Percentiles rank a stretch among this genome's conserved stretches.
phyloP scores from a whole-genome alignment of 2,797 vertebrate genomes.

The Lophius americanus region DNA sequence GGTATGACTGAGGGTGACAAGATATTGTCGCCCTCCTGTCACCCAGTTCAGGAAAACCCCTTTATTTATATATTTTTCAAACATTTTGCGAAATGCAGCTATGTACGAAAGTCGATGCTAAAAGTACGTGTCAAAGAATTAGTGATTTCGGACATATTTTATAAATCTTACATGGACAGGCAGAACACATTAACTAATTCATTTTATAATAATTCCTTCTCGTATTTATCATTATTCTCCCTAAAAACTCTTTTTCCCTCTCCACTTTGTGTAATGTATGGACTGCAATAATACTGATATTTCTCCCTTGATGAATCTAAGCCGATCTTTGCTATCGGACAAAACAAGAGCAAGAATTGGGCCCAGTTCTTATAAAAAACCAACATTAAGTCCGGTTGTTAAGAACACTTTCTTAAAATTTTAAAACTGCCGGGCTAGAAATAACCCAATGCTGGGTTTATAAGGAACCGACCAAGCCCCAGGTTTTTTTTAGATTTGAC shows the following conservation, averaged over 20 bases:
- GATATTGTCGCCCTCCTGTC: too few species aligned
- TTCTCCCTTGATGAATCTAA: slow-evolving; percentile 5
- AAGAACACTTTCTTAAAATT: not conserved
- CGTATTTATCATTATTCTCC: not conserved
- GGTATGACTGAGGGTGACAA: too few species aligned
- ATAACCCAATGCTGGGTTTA: too few species aligned
- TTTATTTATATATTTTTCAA: not conserved
- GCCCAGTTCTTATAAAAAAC: too few species aligned
- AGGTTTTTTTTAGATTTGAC: too few species aligned
- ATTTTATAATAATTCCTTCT: not conserved
- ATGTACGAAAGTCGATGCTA: not conserved
- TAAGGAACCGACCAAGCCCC: too few species aligned
- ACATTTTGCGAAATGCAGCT: not conserved
- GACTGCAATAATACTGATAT: not conserved
- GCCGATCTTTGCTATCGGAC: slow-evolving; percentile 1
- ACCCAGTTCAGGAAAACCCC: too few species aligned
- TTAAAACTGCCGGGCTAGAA: too few species aligned
- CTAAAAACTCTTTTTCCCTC: not conserved
- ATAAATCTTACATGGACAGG: not conserved
- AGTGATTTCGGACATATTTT: not conserved
- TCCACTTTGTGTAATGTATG: too few species aligned
- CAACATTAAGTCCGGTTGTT: too few species aligned
- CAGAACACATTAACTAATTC: too few species aligned
- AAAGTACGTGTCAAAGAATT: not conserved
- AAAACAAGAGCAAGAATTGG: not conserved